Evolutionary conservation across 2,113 vertebrate genomes (phyloP).

Genomic region (Platichthys flesus): DNA sequence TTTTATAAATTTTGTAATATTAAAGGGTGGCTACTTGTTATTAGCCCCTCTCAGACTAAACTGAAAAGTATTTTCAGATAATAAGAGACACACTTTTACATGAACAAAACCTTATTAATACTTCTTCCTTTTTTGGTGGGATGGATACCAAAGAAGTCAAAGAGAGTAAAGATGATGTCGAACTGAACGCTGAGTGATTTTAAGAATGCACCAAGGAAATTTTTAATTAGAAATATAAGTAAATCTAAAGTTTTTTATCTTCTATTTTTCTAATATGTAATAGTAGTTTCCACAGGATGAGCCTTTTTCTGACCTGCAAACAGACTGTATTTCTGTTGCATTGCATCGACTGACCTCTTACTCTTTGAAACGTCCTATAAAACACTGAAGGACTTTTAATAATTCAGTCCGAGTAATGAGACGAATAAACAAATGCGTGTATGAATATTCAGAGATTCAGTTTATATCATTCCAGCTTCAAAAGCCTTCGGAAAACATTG

Average conservation of each 20-base stretch:
- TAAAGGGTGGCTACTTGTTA: too few relatives aligned
- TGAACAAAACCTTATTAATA: too few relatives aligned
- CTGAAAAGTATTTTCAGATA: too few relatives aligned
- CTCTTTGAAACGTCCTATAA: slow-evolving; percentile 68
- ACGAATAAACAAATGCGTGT: slow-evolving; percentile 76
- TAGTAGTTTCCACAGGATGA: neutral
- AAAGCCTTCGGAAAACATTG: slow-evolving; percentile 79
- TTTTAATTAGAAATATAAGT: neutral
- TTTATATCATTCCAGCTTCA: slow-evolving; percentile 75
- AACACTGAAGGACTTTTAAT: slow-evolving; percentile 73
- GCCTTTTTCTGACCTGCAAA: slow-evolving; percentile 18
- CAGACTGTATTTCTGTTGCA: slow-evolving; percentile 1
- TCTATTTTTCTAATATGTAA: neutral
- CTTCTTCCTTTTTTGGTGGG: too few relatives aligned
- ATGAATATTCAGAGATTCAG: slow-evolving; percentile 81
- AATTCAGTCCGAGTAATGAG: slow-evolving; percentile 71
- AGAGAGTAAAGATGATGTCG: too few relatives aligned
- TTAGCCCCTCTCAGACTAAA: too few relatives aligned
- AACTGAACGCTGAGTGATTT: neutral
- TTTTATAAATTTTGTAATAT: too few relatives aligned
- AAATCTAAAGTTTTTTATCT: neutral
- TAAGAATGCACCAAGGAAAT: neutral
- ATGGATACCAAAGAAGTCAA: neutral
- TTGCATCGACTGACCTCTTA: slow-evolving; percentile 52
- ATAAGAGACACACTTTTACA: too few relatives aligned